Evolutionary conservation across 1,140 invertebrate genomes (phyloP).

Genomic region (Pseudomyrmex concolor): DNA sequence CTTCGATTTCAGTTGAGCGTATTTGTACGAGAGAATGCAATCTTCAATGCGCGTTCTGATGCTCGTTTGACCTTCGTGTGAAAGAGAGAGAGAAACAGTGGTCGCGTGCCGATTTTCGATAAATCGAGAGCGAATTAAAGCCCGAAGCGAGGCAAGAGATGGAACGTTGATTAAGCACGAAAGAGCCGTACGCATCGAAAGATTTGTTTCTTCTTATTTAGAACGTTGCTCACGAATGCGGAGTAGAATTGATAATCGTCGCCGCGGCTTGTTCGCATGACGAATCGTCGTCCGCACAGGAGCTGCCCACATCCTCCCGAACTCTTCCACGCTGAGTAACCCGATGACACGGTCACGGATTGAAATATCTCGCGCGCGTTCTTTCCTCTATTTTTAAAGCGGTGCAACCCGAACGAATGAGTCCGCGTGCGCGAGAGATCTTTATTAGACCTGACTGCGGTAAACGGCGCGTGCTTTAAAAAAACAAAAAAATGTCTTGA

Average conservation of each 20-base stretch:
- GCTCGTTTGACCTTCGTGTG: conserved; percentile 6
- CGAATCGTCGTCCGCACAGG: conserved; percentile 47
- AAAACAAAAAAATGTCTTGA: conserved; percentile 27
- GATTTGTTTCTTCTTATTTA: conserved; percentile 35
- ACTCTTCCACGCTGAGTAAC: conserved; percentile 53
- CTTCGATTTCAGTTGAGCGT: neutral
- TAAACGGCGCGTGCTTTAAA: conserved; percentile 12
- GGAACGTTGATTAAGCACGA: conserved; percentile 50
- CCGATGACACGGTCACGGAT: conserved; percentile 51
- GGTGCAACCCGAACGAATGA: conserved; percentile 17
- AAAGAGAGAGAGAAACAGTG: neutral
- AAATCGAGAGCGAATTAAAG: conserved; percentile 47
- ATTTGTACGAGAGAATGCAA: neutral
- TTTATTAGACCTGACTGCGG: conserved; percentile 31
- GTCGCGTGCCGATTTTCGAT: conserved; percentile 24
- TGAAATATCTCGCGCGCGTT: conserved; percentile 39
- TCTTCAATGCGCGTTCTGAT: neutral
- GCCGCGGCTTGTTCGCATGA: conserved; percentile 12
- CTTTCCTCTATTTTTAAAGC: conserved; percentile 38
- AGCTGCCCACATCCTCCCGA: conserved; percentile 57
- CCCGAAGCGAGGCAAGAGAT: conserved; percentile 9
- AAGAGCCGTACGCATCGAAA: conserved; percentile 1
- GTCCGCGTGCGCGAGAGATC: conserved; percentile 33
- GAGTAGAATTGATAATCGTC: conserved; percentile 44
- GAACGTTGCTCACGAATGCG: conserved; percentile 43